Evolutionary conservation across 2,113 vertebrate genomes (phyloP), one percentile per base, ranked within the genome.

Genomic region (Zosterops pallidus): DNA sequence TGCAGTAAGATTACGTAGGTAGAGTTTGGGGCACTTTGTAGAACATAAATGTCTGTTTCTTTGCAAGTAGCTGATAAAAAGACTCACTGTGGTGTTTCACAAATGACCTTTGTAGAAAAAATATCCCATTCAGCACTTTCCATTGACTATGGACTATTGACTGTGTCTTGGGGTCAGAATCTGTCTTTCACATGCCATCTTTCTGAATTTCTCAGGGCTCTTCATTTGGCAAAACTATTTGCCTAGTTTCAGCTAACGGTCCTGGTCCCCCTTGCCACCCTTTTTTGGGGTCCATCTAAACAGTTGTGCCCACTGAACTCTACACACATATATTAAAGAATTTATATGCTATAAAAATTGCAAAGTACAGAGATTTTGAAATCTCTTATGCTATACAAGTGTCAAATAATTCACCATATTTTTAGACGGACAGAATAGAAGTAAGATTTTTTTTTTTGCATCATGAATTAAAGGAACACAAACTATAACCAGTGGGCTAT

Each of bases 191-290:
- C 9, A 82, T 14, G 15, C 8, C 20, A 29, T 26, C 15, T 89
- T 22, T 75, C n/a, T 56, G 24, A 69, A 63, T 60, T 75, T 71
- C 33, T 19, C 47, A 15, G 28, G 17, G 5, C 4, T 71, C 18
- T 44, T 68, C 2, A 3, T 60, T 25, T 60, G 26, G 14, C 24
- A 59, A 68, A 92, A 56, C 14, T 31, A 23, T 86, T 82, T 71
- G 3, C 20, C 11, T 60, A 8, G 13, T 65, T 12, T 79, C 55
- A 49, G n/a, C 24, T 55, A 57, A 74, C 17, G 7, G 6, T 55
- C 6, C 20, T 46, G 42, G 11, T 68, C 10, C 5, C 3, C 2
- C 7, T 41, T 0, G 0, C 39, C 53, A 53, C 16, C 8, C 0
- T 39, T 65, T 74, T 77, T 26, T 77, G 28, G 29, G 31, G 37